These are phyloP conservation scores for Prionace glauca DNA, from an alignment of 2,797 vertebrate species.

Conservation along the genomic window DNA sequence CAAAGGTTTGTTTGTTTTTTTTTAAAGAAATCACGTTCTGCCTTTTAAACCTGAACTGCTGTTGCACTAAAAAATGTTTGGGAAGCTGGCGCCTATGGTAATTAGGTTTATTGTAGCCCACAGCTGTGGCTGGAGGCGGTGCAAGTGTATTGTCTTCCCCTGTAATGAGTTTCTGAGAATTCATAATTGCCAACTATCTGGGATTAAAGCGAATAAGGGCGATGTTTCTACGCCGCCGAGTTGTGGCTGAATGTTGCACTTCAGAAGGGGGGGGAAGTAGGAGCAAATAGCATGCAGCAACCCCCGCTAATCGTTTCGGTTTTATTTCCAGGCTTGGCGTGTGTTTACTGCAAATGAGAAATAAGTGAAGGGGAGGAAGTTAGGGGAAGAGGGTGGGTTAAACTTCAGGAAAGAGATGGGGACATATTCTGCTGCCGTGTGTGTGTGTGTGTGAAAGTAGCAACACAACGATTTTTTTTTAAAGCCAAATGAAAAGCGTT, in stretches of 20 bases:
- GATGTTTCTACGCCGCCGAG: not conserved
- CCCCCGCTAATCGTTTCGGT: not conserved
- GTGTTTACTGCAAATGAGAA: not conserved
- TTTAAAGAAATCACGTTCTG: not conserved
- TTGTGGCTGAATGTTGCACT: not conserved
- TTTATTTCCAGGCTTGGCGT: not conserved
- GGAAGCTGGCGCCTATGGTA: constrained; percentile 34
- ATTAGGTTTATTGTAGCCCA: constrained; percentile 33
- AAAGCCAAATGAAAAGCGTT: not conserved
- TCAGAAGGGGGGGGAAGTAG: not conserved
- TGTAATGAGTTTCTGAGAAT: constrained; percentile 17
- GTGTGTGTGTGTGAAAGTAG: not conserved
- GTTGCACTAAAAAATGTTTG: not conserved
- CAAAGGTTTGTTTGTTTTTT: not conserved
- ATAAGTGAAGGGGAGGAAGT: too few relatives aligned
- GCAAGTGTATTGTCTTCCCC: not conserved
- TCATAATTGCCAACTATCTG: constrained; percentile 23
- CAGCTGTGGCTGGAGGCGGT: constrained; percentile 20
- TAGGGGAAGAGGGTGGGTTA: too few relatives aligned
- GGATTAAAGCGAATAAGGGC: not conserved
- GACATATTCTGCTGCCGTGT: not conserved
- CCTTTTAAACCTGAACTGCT: constrained; percentile 25
- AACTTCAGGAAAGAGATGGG: not conserved
- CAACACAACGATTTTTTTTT: not conserved
- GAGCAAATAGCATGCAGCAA: not conserved